phyloP scores from a whole-genome alignment of 2,888 invertebrate species.

The Tachina lurida region DNA sequence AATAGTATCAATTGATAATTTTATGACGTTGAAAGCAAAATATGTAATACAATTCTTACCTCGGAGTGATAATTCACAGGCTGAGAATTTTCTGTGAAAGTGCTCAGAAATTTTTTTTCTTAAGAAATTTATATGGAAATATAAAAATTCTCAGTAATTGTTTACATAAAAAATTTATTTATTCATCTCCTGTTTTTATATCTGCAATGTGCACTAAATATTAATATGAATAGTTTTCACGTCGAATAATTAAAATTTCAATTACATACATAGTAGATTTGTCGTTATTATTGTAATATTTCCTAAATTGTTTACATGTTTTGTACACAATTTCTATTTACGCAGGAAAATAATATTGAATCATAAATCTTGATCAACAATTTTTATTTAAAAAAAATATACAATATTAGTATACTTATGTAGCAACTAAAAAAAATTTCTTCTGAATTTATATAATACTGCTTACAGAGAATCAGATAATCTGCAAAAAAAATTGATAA shows the following conservation, averaged over 20 bases:
- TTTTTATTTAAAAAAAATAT: too few relatives aligned
- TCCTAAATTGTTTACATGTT: background rate
- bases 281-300: background rate
- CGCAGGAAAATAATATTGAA: too few relatives aligned
- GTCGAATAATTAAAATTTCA: background rate
- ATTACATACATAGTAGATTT: background rate
- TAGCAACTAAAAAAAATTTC: background rate
- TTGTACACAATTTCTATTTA: too few relatives aligned
- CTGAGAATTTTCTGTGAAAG: too few relatives aligned
- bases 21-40: background rate
- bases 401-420: background rate
- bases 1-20: background rate
- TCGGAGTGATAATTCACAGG: background rate
- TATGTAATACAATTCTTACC: background rate
- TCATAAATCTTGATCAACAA: too few relatives aligned
- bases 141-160: conserved; percentile 26
- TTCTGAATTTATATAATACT: too few relatives aligned
- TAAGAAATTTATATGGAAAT: background rate
- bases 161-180: conserved; percentile 14
- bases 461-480: background rate
- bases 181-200: conserved; percentile 34
- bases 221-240: background rate
- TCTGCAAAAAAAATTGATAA: conserved; percentile 9
- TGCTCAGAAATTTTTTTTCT: background rate
- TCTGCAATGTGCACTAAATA: background rate